phyloP scores from a whole-genome alignment of 2,797 vertebrate genomes.

The Lacerta bilineata region DNA sequence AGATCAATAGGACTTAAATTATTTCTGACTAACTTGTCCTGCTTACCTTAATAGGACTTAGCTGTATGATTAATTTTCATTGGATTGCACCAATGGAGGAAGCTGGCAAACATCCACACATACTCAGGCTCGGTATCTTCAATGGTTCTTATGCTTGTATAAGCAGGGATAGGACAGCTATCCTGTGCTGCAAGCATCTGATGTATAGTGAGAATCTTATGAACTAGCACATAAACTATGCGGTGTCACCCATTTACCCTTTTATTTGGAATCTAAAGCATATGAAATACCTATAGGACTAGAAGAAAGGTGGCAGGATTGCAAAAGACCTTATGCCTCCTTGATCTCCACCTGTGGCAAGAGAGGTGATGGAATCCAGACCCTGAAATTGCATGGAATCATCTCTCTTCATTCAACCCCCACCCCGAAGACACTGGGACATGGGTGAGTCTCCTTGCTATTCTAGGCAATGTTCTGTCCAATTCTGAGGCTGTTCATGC shows the following conservation, averaged over 20 bases:
- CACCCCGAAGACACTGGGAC: background rate
- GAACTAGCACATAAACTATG: background rate
- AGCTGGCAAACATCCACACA: background rate
- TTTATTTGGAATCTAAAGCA: background rate
- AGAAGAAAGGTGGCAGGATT: no score
- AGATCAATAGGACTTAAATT: slow-evolving; percentile 2
- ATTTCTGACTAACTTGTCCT: background rate
- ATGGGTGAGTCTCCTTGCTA: background rate
- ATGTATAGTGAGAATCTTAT: background rate
- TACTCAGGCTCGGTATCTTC: background rate
- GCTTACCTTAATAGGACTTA: background rate
- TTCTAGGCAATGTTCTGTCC: background rate
- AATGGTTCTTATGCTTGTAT: background rate
- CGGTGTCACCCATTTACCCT: background rate
- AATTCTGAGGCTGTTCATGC: background rate
- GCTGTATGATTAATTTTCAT: background rate
- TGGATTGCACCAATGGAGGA: background rate
- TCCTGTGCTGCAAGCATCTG: background rate
- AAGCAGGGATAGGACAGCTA: background rate
- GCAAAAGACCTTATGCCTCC: background rate
- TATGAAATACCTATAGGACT: background rate
- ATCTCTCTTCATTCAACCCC: background rate
- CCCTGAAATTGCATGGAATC: background rate
- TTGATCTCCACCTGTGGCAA: background rate
- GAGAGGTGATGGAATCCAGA: background rate